Evolutionary conservation across 2,113 vertebrate species (phyloP).

Genomic region (Actenoides hombroni): DNA sequence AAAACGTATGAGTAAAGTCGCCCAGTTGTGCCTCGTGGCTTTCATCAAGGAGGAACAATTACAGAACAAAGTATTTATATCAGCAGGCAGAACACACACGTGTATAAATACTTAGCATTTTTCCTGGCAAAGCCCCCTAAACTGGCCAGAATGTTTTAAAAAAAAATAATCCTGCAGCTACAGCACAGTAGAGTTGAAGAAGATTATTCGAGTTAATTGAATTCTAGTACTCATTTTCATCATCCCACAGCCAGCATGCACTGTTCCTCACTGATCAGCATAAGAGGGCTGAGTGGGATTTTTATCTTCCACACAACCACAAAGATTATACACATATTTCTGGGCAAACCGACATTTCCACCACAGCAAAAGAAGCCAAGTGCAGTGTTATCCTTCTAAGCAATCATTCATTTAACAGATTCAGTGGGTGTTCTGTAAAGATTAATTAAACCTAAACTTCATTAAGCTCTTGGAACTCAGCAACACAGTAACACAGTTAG

Average conservation of each 20-base stretch:
- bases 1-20: rapidly evolving
- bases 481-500: background rate
- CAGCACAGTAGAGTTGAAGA: background rate
- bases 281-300: background rate
- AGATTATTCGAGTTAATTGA: background rate
- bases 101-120: background rate
- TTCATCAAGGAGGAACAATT: background rate
- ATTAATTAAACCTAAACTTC: background rate
- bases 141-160: background rate
- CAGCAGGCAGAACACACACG: background rate
- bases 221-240: background rate
- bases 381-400: background rate
- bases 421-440: background rate
- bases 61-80: background rate
- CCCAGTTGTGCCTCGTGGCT: background rate
- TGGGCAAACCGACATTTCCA: background rate
- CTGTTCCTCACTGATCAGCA: background rate
- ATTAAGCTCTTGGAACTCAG: background rate
- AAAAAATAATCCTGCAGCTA: background rate
- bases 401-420: background rate
- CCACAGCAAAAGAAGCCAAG: background rate
- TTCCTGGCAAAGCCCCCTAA: background rate
- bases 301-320: background rate
- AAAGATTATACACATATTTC: background rate
- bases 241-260: background rate